phyloP scores from a whole-genome alignment of 2,888 invertebrate species.

The Antitype chi region DNA sequence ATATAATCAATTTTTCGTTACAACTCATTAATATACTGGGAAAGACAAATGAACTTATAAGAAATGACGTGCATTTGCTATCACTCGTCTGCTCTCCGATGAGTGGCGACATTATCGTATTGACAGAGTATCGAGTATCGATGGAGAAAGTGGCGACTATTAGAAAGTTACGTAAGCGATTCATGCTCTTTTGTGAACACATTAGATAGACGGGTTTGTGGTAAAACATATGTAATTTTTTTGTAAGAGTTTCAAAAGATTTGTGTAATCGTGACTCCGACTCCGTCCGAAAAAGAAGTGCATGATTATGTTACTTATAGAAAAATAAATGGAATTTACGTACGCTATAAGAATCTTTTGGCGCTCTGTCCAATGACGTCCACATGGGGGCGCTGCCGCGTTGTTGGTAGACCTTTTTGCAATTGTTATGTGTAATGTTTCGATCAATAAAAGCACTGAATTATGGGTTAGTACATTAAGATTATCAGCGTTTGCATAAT shows the following conservation, averaged over 20 bases:
- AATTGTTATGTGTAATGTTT: no score
- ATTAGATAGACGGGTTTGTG: constrained; percentile 19
- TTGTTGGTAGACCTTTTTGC: no score
- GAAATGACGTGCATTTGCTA: constrained; percentile 26
- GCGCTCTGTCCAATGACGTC: no score
- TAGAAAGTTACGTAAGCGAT: constrained; percentile 58
- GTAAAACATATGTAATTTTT: constrained; percentile 20
- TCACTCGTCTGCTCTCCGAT: constrained; percentile 25
- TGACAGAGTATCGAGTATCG: constrained; percentile 60
- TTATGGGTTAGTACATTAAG: no score
- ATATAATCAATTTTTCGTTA: background rate
- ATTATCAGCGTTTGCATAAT: no score
- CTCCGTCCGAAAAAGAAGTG: no score
- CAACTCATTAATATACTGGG: background rate
- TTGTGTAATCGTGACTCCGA: no score
- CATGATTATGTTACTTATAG: no score
- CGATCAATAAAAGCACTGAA: no score
- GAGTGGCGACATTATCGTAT: constrained; percentile 53
- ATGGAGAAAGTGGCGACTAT: constrained; percentile 56
- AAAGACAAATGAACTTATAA: constrained; percentile 2
- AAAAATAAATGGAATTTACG: no score
- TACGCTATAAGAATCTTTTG: no score
- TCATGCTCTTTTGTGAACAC: constrained; percentile 46
- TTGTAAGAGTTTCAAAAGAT: background rate
- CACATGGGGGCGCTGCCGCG: no score